Conservation (phyloP, 2,888 invertebrate species). For the Papilio protenor region DNA sequence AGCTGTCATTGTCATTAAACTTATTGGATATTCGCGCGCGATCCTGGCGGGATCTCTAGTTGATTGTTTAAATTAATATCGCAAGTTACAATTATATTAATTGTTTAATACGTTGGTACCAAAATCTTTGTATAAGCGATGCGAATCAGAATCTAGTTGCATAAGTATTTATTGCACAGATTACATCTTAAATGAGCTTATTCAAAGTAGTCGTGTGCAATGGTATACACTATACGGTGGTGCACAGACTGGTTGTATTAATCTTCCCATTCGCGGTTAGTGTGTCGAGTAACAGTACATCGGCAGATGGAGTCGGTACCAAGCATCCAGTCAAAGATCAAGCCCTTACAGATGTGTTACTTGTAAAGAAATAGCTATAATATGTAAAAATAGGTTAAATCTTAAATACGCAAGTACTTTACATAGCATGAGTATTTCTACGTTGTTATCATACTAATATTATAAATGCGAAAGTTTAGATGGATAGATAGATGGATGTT, state of each 20-base stretch:
- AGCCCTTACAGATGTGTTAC: slow-evolving; percentile 50
- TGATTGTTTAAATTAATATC: too few species aligned
- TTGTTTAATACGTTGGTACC: too few species aligned
- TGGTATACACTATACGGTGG: not conserved
- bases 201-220: slow-evolving; percentile 46
- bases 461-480: too few species aligned
- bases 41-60: too few species aligned
- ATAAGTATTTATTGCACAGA: not conserved
- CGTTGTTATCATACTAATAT: too few species aligned
- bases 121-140: too few species aligned
- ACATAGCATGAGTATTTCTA: not conserved
- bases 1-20: too few species aligned
- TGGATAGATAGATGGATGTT: too few species aligned
- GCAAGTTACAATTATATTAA: not conserved
- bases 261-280: slow-evolving; percentile 78
- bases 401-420: not conserved
- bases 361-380: slow-evolving; percentile 8
- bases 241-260: slow-evolving; percentile 75
- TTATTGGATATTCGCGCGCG: too few species aligned
- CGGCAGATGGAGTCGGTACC: slow-evolving; percentile 77
- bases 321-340: slow-evolving; percentile 64
- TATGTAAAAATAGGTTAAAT: not conserved
- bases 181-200: not conserved
- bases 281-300: slow-evolving; percentile 77
- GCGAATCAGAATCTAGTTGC: not conserved